Conservation (phyloP, 2,888 invertebrate genomes). For the Abscondita cerata region DNA sequence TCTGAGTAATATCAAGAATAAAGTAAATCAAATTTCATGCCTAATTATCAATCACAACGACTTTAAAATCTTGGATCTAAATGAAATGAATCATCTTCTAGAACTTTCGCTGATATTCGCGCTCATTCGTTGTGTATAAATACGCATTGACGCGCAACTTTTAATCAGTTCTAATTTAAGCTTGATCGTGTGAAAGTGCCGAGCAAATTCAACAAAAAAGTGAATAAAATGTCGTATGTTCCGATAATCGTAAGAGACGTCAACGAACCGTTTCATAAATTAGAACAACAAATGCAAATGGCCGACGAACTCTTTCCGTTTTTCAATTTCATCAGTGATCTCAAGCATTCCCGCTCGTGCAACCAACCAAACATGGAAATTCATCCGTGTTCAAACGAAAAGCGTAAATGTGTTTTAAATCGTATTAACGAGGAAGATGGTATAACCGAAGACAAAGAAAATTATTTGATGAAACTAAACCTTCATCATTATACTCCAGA, state of each 20-base stretch:
- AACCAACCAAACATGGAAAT: too few species aligned
- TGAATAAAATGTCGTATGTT: slow-evolving; percentile 43
- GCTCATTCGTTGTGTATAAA: too few species aligned
- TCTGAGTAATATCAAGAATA: too few species aligned
- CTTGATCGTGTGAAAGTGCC: neutral
- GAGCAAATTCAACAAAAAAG: neutral
- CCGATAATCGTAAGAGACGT: slow-evolving; percentile 46
- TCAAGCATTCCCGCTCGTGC: neutral
- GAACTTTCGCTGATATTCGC: too few species aligned
- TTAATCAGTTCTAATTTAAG: too few species aligned
- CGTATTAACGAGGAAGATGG: slow-evolving; percentile 52
- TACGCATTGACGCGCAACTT: too few species aligned
- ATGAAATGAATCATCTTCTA: too few species aligned
- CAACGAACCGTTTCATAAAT: slow-evolving; percentile 44
- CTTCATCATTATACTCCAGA: slow-evolving; percentile 34
- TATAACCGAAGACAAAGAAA: slow-evolving; percentile 68
- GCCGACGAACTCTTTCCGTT: slow-evolving; percentile 42
- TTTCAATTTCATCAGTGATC: neutral
- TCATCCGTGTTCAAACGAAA: too few species aligned
- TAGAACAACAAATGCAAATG: slow-evolving; percentile 48
- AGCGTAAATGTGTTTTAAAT: too few species aligned
- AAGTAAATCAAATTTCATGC: too few species aligned
- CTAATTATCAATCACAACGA: too few species aligned
- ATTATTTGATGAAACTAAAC: slow-evolving; percentile 56
- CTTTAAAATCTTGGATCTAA: too few species aligned